These are phyloP conservation scores for Epinotia brunnichana DNA, from an alignment of 2,888 invertebrate species.

Conservation along the genomic window DNA sequence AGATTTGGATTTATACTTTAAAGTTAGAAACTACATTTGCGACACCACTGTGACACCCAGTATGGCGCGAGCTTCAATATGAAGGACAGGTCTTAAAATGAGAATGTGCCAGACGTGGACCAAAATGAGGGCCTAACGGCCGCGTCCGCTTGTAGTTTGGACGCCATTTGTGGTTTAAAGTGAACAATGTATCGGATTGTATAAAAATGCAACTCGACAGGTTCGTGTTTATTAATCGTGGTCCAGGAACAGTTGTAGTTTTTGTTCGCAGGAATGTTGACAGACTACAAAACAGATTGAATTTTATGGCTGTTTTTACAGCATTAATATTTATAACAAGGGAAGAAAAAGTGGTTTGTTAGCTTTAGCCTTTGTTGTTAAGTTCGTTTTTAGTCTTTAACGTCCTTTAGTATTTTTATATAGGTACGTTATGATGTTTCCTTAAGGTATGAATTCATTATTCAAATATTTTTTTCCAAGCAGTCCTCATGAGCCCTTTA, in stretches of 20 bases:
- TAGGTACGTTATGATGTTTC: too few species aligned
- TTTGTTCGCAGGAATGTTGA: constrained; percentile 29
- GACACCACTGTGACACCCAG: too few species aligned
- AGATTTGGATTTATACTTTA: too few species aligned
- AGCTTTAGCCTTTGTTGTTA: neutral
- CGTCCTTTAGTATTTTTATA: too few species aligned
- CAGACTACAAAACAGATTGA: neutral
- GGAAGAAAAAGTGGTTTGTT: neutral
- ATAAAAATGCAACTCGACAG: constrained; percentile 37
- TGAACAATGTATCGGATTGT: constrained; percentile 25
- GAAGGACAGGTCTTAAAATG: too few species aligned
- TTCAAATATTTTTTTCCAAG: too few species aligned
- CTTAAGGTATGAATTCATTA: too few species aligned
- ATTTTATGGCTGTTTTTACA: neutral
- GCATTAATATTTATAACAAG: neutral
- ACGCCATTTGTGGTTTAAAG: constrained; percentile 20
- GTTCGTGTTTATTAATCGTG: constrained; percentile 37
- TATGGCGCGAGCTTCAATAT: too few species aligned
- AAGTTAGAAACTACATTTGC: too few species aligned
- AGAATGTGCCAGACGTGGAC: too few species aligned
- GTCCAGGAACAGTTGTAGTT: constrained; percentile 30
- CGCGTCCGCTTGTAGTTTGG: neutral
- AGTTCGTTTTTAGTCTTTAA: neutral
- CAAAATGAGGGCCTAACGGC: neutral
- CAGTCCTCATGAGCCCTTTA: too few species aligned